These are phyloP conservation scores for Deilephila elpenor DNA, from an alignment of 2,888 invertebrate species.

Conservation along the genomic window DNA sequence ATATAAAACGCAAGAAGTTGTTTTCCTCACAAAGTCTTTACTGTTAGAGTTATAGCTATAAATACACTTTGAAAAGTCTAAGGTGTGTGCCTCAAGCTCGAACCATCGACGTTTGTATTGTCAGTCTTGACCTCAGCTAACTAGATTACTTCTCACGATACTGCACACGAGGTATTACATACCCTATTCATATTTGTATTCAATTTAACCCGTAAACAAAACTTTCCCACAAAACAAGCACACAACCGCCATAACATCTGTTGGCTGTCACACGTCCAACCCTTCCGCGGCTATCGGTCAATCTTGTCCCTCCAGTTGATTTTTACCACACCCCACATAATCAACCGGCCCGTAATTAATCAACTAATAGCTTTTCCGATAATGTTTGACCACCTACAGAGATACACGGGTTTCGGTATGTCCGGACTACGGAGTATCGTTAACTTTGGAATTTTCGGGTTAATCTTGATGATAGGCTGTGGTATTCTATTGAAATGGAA, in stretches of 20 bases:
- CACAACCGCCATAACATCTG: conserved; percentile 5
- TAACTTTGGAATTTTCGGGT: conserved; percentile 23
- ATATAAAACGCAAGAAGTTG: no score
- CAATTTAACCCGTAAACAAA: conserved; percentile 1
- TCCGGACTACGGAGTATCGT: conserved; percentile 24
- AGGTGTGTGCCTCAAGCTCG: no score
- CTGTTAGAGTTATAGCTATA: no score
- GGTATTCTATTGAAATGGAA: conserved; percentile 7
- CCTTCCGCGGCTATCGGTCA: conserved; percentile 27
- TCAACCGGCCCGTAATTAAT: conserved; percentile 71
- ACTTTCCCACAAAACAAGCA: conserved; percentile 10
- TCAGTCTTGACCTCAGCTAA: no score
- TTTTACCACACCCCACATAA: conserved; percentile 59
- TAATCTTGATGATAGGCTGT: conserved; percentile 13
- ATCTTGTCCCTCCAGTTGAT: conserved; percentile 41
- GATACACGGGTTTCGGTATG: conserved; percentile 42
- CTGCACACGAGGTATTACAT: not conserved
- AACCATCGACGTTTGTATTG: no score
- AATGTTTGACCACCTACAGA: conserved; percentile 65
- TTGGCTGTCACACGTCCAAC: conserved; percentile 21
- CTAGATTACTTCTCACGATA: not conserved
- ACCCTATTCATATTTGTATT: not conserved
- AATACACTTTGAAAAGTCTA: no score
- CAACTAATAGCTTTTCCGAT: conserved; percentile 64
- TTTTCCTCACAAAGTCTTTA: no score